Percentiles rank a stretch among this genome's conserved stretches.
Evolutionary conservation across 2,888 invertebrate species (phyloP).

Genomic region (Drosophila vallismaia): DNA sequence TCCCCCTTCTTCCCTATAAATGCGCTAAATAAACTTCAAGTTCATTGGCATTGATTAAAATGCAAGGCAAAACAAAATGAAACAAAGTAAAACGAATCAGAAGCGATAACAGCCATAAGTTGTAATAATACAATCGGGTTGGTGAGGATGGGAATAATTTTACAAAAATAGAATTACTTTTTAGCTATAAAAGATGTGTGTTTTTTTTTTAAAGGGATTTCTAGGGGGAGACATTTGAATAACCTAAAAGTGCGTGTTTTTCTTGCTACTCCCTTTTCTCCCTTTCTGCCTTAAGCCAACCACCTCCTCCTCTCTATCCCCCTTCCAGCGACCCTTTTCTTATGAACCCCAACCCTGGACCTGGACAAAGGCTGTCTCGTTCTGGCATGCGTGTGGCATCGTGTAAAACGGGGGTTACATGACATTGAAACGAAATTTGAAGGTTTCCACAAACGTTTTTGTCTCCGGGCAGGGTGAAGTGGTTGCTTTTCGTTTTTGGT

Average conservation of each 20-base stretch:
- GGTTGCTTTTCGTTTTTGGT: conserved; percentile 13
- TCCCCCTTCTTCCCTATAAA: conserved; percentile 7
- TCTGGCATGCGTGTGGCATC: conserved; percentile 18
- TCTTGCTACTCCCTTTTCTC: too few relatives aligned
- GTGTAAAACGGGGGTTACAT: conserved; percentile 73
- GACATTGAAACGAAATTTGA: conserved; percentile 76
- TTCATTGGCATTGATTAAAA: conserved; percentile 75
- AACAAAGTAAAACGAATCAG: conserved; percentile 38
- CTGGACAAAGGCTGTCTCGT: neutral
- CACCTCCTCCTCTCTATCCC: neutral
- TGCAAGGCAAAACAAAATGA: conserved; percentile 43
- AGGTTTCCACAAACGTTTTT: conserved; percentile 58
- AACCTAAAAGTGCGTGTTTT: conserved; percentile 1
- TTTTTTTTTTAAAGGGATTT: too few relatives aligned
- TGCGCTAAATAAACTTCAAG: conserved; percentile 64
- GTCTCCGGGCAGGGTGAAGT: conserved; percentile 34
- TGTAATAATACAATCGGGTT: conserved; percentile 1
- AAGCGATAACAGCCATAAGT: conserved; percentile 2
- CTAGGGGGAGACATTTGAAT: too few relatives aligned
- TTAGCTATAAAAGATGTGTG: neutral
- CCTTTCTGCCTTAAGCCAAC: too few relatives aligned
- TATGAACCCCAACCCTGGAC: neutral
- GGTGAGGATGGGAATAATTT: neutral
- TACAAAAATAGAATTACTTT: neutral
- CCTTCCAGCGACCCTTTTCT: neutral